These are phyloP conservation scores for Cichladusa arquata DNA, from an alignment of 2,113 vertebrate genomes.

Conservation along the genomic window DNA sequence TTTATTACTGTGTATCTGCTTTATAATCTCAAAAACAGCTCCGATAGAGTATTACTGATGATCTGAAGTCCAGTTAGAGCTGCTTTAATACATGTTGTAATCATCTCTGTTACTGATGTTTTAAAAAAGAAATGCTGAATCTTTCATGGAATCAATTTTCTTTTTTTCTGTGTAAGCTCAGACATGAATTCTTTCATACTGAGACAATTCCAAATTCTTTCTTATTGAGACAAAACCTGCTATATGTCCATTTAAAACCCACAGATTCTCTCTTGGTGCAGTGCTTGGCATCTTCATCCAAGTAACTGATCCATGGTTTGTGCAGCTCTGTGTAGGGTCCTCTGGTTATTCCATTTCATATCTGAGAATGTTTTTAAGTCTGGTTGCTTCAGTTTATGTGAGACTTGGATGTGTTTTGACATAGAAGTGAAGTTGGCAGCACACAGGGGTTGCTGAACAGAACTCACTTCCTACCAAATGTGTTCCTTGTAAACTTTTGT, in stretches of 20 bases:
- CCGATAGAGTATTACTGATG: background rate
- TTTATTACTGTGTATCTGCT: background rate
- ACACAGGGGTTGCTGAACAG: background rate
- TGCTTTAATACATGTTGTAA: background rate
- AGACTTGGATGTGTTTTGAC: background rate
- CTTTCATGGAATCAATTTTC: background rate
- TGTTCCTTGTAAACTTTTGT: background rate
- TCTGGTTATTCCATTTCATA: background rate
- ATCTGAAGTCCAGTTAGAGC: background rate
- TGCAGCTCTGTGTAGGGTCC: background rate
- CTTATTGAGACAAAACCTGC: background rate
- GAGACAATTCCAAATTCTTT: background rate
- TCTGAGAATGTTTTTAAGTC: background rate
- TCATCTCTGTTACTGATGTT: background rate
- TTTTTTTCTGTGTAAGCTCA: background rate
- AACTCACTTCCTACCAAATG: background rate
- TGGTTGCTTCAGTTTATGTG: background rate
- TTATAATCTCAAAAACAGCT: background rate
- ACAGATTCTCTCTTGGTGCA: background rate
- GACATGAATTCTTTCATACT: background rate
- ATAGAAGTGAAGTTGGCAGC: background rate
- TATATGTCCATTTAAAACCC: background rate
- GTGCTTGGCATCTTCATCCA: background rate
- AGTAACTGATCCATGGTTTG: background rate
- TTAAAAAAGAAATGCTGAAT: background rate